A percentile compares a stretch with the other conserved stretches of the same genome.
phyloP scores from a whole-genome alignment of 2,797 vertebrate genomes.

The Pipistrellus pipistrellus region DNA sequence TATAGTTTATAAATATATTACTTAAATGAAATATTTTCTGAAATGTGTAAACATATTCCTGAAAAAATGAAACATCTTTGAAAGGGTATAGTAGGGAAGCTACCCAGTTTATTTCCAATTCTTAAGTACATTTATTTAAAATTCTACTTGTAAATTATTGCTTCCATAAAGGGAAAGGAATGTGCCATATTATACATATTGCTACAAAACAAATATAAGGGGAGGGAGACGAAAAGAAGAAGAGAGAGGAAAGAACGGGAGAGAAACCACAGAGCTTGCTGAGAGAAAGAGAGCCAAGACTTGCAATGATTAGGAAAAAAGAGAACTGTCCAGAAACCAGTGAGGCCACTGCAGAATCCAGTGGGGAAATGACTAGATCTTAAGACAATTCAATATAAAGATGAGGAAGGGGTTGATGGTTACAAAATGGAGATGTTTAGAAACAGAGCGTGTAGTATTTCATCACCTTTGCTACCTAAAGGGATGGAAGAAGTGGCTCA shows the following conservation, averaged over 20 bases:
- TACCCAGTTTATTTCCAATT: slow-evolving; percentile 2
- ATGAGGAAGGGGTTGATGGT: neutral
- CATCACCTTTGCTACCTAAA: neutral
- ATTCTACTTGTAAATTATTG: neutral
- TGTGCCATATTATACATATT: neutral
- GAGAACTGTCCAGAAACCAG: neutral
- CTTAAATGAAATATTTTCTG: slow-evolving; percentile 24
- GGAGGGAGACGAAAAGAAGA: neutral
- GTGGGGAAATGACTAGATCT: neutral
- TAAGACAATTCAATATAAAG: neutral
- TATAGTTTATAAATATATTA: neutral
- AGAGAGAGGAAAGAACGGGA: neutral
- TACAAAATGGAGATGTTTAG: neutral
- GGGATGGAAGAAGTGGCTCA: neutral
- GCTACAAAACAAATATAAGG: neutral
- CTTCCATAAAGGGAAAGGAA: neutral
- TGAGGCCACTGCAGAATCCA: neutral
- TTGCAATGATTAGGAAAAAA: neutral
- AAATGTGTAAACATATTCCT: neutral
- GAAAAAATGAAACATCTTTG: neutral
- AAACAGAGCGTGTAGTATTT: neutral
- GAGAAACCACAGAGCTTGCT: neutral
- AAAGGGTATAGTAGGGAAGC: neutral
- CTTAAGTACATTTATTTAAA: slow-evolving; percentile 35
- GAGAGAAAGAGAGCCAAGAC: neutral